These are phyloP conservation scores for Agriotes lineatus DNA, from an alignment of 2,888 invertebrate species.

Conservation along the genomic window DNA sequence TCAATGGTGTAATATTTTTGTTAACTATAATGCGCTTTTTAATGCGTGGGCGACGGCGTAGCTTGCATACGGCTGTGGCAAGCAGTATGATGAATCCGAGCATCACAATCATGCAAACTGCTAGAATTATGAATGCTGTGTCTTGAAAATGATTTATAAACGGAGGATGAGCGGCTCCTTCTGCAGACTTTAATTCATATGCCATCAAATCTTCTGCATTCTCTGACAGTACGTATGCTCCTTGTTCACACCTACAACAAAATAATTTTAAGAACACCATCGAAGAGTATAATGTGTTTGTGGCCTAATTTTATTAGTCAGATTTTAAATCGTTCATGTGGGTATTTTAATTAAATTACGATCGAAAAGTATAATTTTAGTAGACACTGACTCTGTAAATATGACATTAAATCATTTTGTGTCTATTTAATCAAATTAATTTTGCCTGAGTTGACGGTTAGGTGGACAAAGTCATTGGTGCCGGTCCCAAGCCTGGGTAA, in stretches of 20 bases:
- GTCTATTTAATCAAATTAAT: no score
- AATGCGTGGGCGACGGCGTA: constrained; percentile 67
- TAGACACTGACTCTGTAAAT: no score
- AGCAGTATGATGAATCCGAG: constrained; percentile 51
- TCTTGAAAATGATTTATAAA: constrained; percentile 53
- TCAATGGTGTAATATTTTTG: constrained; percentile 82
- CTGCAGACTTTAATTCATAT: constrained; percentile 31
- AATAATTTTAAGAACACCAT: no score
- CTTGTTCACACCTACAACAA: constrained; percentile 37
- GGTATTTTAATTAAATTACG: no score
- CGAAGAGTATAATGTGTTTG: no score
- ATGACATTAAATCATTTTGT: no score
- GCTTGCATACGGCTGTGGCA: constrained; percentile 49
- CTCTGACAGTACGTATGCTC: constrained; percentile 21
- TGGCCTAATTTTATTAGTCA: no score
- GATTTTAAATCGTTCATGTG: no score
- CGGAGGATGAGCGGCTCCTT: constrained; percentile 34
- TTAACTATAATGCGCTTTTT: constrained; percentile 86
- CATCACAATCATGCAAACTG: constrained; percentile 48
- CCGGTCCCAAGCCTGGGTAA: no score
- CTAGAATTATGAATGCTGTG: constrained; percentile 52
- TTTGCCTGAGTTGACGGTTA: no score
- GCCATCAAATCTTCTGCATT: constrained; percentile 27
- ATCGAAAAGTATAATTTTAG: no score
- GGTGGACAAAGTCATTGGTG: no score